Percentiles rank a stretch among this genome's conserved stretches.
Conservation (phyloP, 2,888 invertebrate genomes). For the Nasonovia ribisnigri region DNA sequence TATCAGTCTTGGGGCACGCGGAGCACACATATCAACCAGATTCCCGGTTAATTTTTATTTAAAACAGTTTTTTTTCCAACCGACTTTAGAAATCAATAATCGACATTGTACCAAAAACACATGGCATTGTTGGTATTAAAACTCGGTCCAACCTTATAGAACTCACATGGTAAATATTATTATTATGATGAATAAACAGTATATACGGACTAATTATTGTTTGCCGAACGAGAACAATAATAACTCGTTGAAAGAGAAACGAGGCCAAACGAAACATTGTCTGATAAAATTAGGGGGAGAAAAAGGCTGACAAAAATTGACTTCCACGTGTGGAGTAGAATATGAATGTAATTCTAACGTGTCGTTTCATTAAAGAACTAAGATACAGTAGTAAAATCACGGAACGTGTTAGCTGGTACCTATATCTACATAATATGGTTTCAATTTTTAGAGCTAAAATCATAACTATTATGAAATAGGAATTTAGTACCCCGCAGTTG, state of each 20-base stretch:
- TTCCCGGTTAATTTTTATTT: constrained; percentile 29
- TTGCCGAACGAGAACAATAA: neutral
- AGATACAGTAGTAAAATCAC: neutral
- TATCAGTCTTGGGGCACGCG: neutral
- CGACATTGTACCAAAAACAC: constrained; percentile 33
- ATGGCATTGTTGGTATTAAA: neutral
- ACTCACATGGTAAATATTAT: neutral
- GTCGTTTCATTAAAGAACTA: neutral
- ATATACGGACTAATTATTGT: constrained; percentile 2
- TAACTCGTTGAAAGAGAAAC: constrained; percentile 8
- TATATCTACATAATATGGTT: neutral
- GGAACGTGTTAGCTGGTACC: neutral
- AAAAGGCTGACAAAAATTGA: neutral
- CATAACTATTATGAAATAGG: neutral
- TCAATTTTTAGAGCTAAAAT: neutral
- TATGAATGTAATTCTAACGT: neutral
- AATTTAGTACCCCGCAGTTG: neutral
- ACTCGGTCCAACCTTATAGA: neutral
- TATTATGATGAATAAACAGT: neutral
- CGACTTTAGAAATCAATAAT: constrained; percentile 4
- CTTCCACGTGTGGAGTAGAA: neutral
- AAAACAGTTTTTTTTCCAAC: neutral
- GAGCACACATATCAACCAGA: neutral
- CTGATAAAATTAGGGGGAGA: neutral
- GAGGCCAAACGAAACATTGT: constrained; percentile 7